Evolutionary conservation across 64 coral and sea anemone species (phyloP), one percentile per base, ranked within the genome.

Genomic region (Orbicella faveolata): DNA sequence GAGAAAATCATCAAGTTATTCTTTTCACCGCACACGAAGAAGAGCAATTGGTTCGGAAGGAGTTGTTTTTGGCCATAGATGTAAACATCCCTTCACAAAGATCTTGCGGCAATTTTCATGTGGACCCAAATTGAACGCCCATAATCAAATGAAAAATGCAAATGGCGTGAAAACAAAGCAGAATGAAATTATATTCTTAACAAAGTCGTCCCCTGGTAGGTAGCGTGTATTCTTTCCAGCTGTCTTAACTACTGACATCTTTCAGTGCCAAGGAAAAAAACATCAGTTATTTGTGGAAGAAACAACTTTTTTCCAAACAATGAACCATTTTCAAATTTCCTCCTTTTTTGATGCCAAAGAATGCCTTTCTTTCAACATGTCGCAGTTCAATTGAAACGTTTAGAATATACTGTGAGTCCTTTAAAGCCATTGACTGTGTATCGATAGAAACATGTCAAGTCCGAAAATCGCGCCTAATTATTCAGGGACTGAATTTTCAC

Each of bases 1-100:
- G 14, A 57, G 13, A 57, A 59, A 57, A n/a, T n/a, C 21, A 79
- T 79, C 77, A 52, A 79, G 52, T 79, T 79, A 52, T 59, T 48
- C 39, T 79, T 20, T 57, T 7, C 9, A 30, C 30, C 2, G 52
- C 6, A n/a, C 0, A 55, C 10, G 67, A 25, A 6, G 67, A 10
- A 26, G 77, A 57, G 48, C 57, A 61, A 79, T 79, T 79, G 39
- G 9, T 57, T 79, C 14, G 23, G 18, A 4, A 61, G 61, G 9
- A 52, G 52, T 53, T 55, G 21, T 70, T n/a, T 70, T 25, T 70
- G n/a, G 0, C 67, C 21, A n/a, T 26, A 70, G 20, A 2, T 70
- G n/a, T 70, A 70, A 25, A 70, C 67, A 25, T 70, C 55, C 9
- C 15, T 59, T 59, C 12, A 15, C 55, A 59, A 59, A 59, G 11